Conservation (phyloP, 1,140 invertebrate genomes). For the Drosophila guanche region DNA sequence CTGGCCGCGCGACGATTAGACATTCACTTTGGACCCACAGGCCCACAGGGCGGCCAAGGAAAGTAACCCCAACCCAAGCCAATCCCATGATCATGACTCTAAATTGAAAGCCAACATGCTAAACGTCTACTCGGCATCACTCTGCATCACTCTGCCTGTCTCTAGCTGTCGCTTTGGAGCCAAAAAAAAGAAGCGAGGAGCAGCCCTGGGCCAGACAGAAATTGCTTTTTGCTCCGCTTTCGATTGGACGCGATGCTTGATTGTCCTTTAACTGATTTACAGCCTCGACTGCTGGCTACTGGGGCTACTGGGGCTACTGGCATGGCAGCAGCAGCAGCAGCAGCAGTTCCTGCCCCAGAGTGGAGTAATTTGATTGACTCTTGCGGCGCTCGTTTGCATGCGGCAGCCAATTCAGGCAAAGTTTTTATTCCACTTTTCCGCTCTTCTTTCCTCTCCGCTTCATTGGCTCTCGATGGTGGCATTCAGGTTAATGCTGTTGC, state of each 20-base stretch:
- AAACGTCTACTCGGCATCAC: conserved; percentile 42
- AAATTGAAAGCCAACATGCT: conserved; percentile 77
- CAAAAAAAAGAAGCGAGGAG: conserved; percentile 30
- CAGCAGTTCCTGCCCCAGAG: conserved; percentile 4
- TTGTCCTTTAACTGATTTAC: conserved; percentile 79
- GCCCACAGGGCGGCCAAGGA: conserved; percentile 61
- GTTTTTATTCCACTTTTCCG: conserved; percentile 6
- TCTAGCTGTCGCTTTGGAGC: conserved; percentile 42
- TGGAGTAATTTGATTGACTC: conserved; percentile 74
- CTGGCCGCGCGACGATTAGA: conserved; percentile 54
- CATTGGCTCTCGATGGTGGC: conserved; percentile 64
- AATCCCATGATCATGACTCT: conserved; percentile 56
- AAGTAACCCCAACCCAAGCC: conserved; percentile 60
- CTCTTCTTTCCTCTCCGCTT: conserved; percentile 29
- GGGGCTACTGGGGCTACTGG: conserved; percentile 37
- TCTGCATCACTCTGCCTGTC: conserved; percentile 1
- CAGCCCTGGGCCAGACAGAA: conserved; percentile 33
- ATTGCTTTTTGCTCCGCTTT: conserved; percentile 48
- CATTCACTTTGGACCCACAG: conserved; percentile 60
- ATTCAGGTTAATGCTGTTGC: conserved; percentile 73
- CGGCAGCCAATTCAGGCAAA: conserved; percentile 44
- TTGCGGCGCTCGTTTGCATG: conserved; percentile 74
- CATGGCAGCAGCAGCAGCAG: not conserved
- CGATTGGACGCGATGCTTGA: conserved; percentile 64
- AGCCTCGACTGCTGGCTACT: conserved; percentile 55